Base-by-base conservation (phyloP, 2,797 vertebrate genomes). In the Rhynchotus rufescens region DNA sequence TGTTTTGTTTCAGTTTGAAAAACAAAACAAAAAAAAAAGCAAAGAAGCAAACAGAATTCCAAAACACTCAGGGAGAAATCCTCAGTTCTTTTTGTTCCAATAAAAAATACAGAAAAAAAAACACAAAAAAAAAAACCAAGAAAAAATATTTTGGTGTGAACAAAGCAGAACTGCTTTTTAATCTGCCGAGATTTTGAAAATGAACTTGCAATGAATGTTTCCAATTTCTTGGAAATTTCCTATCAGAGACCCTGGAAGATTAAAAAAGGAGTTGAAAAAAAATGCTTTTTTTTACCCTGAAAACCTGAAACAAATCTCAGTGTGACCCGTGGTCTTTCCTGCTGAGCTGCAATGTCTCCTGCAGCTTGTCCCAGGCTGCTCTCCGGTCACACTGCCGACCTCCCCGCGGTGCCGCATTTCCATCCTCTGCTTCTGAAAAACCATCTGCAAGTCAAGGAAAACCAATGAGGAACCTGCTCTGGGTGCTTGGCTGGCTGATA, bases 241-340 rank as follows among this genome's bases (percentile, higher is more conserved):
- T 7, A 2, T 22, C 10, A 45, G 5, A 74, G 13, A 45, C 9
- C 65, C 45, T 30, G 1, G 3, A 26, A 34, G 56, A 45, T 21
- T 22, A 68, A 69, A 72, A 32, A 34, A 40, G 2, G 6, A 15
- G 10, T 10, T 36, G 34, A 69, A 66, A 84, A 42, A 44, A 26
- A 54, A 16, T 1, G 7, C 2, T 15, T 44, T 49, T 71, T 17
- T 17, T 36, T 36, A 30, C 4, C 3, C 32, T 59, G n/a, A 38
- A 89, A 79, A 6, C 9, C 2, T 2, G 0, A 38, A 77, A n/a
- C 22, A 15, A 15, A 23, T 11, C 14, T 4, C 8, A 5, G 25
- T 22, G 36, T 10, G 30, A 12, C 8, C 45, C 49, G 4, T 5
- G 4, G 5, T 11, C 49, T 67, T n/a, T 19, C 14, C 25, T 17